Conservation (phyloP, 1,140 invertebrate species). For the Nasonia vitripennis region DNA sequence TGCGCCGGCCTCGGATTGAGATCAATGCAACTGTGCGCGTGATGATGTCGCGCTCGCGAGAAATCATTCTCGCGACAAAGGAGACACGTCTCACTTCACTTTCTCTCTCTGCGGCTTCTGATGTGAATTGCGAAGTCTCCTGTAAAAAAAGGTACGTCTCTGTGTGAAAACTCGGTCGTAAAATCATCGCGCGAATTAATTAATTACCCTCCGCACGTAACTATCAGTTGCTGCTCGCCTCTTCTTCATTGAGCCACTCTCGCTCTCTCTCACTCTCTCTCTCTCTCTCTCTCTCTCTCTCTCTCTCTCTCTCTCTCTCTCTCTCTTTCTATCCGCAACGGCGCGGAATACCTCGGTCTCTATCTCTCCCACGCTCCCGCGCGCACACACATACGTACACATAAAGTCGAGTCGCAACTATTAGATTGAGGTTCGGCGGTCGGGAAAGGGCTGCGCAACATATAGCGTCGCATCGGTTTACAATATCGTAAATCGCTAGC, state of each 20-base stretch:
- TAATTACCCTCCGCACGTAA: neutral
- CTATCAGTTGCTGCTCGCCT: neutral
- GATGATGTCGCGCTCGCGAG: neutral
- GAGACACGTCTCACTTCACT: neutral
- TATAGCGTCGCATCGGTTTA: constrained; percentile 69
- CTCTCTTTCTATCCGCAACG: neutral
- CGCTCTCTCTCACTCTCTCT: too few relatives aligned
- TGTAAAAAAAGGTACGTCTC: too few relatives aligned
- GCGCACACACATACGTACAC: too few relatives aligned
- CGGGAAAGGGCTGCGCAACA: constrained; percentile 57
- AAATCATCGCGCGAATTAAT: neutral
- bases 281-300: too few relatives aligned
- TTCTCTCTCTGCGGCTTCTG: too few relatives aligned
- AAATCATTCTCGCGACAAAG: neutral
- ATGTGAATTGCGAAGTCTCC: too few relatives aligned
- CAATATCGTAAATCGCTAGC: constrained; percentile 72
- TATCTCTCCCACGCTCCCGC: constrained; percentile 31
- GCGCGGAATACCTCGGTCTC: neutral
- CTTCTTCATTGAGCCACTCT: constrained; percentile 6
- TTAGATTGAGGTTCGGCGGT: constrained; percentile 67
- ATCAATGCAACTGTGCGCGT: neutral
- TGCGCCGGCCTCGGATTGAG: neutral
- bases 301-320: too few relatives aligned
- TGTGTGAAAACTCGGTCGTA: neutral
- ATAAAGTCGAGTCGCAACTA: constrained; percentile 66